Base-by-base conservation (phyloP, 2,888 invertebrate species). In the Polymixis flavicincta region DNA sequence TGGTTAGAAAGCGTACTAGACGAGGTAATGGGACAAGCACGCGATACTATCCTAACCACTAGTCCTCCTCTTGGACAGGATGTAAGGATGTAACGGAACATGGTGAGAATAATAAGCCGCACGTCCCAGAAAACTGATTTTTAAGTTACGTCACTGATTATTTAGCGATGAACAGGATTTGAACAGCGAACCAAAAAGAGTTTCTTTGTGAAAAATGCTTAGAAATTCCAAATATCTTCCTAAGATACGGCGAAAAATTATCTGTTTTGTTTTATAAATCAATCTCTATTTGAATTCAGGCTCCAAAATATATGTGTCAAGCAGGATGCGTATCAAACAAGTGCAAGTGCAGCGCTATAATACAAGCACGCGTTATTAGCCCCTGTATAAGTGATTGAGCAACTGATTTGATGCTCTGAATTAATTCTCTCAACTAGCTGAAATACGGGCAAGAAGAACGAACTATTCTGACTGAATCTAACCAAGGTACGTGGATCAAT, bases 1-100 rank as follows among this genome's bases (percentile, higher is more conserved):
- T n/a, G n/a, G 54, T 71, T 71, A 71, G 55, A 55, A 71, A 71
- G n/a, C n/a, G 32, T 45, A 45, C 13, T 11, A 28, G 25, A 37
- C 7, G 5, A 28, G 7, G 14, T 19, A 42, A 28, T 57, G 19
- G n/a, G 37, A 42, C 14, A 74, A 28, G 8, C n/a, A 28, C 17
- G 48, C 9, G 37, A 64, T 64, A 37, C 13, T 48, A 25, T 13
- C 32, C 17, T 22, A 45, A 59, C 50, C 37, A 59, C 42, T 45
- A 22, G 14, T 32, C 37, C 25, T 37, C 13, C 4, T 63, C 45
- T 48, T 25, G 8, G 17, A 14, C 32, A 54, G n/a, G 28, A 55
- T 66, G 28, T 25, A 67, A 54, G n/a, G 28, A 55, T 66, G 28
- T 25, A 67, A 17, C 11, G 28, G 28, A 61, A 32, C n/a, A 66